phyloP scores from a whole-genome alignment of 2,113 vertebrate genomes.

The Ursus arctos region DNA sequence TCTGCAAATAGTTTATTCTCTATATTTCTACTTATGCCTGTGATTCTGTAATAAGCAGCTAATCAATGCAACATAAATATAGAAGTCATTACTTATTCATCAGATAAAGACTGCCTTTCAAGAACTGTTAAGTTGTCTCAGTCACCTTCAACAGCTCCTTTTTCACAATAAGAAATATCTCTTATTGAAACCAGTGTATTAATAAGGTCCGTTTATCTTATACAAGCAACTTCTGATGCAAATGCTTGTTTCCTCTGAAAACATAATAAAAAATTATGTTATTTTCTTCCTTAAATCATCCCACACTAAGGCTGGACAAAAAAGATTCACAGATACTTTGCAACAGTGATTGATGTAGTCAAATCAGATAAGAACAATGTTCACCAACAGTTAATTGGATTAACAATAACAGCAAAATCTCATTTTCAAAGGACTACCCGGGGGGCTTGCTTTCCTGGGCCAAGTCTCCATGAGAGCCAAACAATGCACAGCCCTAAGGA shows the following conservation, averaged over 20 bases:
- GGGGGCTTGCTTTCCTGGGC: not conserved
- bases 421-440: conserved; percentile 1
- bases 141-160: conserved; percentile 75
- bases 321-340: conserved; percentile 40
- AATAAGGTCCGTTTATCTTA: conserved; percentile 20
- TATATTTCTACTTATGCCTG: conserved; percentile 44
- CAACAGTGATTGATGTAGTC: conserved; percentile 1
- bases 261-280: conserved; percentile 63
- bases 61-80: conserved; percentile 73
- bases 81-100: conserved; percentile 65
- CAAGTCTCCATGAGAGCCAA: not conserved
- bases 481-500: not conserved
- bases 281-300: conserved; percentile 79
- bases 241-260: conserved; percentile 70
- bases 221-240: conserved; percentile 64
- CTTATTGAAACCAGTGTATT: conserved; percentile 35
- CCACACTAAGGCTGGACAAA: not conserved
- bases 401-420: conserved; percentile 49
- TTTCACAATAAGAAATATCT: conserved; percentile 43
- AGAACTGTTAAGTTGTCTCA: conserved; percentile 1
- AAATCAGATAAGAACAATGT: conserved; percentile 42
- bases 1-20: conserved; percentile 37
- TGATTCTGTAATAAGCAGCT: conserved; percentile 40
- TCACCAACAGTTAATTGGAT: conserved; percentile 1
- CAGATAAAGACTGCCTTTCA: not conserved